A percentile compares a stretch with the other conserved stretches of the same genome.
phyloP scores from a whole-genome alignment of 2,888 invertebrate species.

The Ormyrus nitidulus region DNA sequence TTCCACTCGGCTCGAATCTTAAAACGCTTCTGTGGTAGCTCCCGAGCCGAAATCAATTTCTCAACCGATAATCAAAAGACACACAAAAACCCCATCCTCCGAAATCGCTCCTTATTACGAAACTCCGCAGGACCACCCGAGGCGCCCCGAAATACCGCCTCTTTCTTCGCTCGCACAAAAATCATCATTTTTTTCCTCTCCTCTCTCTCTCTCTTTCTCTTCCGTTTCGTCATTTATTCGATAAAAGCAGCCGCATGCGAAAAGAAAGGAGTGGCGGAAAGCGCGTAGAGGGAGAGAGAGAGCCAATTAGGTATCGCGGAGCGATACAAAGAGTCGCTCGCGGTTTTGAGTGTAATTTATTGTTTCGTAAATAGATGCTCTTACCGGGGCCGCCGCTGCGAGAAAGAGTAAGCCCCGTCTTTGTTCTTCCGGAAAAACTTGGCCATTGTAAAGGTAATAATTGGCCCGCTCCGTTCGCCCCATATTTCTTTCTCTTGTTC shows the following conservation, averaged over 20 bases:
- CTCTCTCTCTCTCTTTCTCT: constrained; percentile 6
- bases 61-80: too few species aligned
- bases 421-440: constrained; percentile 51
- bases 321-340: constrained; percentile 31
- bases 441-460: constrained; percentile 37
- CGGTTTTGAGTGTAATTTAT: constrained; percentile 44
- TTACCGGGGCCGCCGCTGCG: not conserved
- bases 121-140: too few species aligned
- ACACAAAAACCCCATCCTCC: too few species aligned
- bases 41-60: too few species aligned
- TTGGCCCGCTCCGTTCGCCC: constrained; percentile 17
- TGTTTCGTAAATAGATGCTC: constrained; percentile 48
- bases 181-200: constrained; percentile 11
- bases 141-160: not conserved
- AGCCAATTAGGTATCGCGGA: constrained; percentile 43
- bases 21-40: too few species aligned
- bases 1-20: too few species aligned
- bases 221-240: constrained; percentile 19
- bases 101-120: too few species aligned
- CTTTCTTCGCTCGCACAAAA: constrained; percentile 20
- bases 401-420: not conserved
- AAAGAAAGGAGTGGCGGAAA: not conserved
- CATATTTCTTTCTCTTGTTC: not conserved
- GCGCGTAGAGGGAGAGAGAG: not conserved
- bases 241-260: constrained; percentile 27